A percentile compares a stretch with the other conserved stretches of the same genome.
Conservation (phyloP, 2,888 invertebrate genomes). For the Rhodophaea formosa region DNA sequence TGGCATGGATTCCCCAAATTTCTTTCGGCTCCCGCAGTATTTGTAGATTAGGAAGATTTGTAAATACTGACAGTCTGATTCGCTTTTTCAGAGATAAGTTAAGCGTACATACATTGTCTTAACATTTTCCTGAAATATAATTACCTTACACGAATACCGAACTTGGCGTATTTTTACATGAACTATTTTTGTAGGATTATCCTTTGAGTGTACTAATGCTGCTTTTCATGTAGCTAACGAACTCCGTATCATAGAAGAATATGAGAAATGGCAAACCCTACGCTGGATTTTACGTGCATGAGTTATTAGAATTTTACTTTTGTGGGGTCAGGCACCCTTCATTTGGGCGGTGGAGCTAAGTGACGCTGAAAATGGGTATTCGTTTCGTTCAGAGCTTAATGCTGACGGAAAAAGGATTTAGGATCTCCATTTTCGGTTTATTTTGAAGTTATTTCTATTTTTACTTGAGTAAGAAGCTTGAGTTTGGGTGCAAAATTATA, state of each 20-base stretch:
- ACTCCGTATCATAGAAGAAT: conserved; percentile 36
- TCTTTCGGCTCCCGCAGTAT: too few species aligned
- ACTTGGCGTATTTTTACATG: conserved; percentile 3
- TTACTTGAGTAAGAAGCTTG: too few species aligned
- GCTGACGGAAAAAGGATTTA: conserved; percentile 4
- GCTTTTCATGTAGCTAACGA: conserved; percentile 51
- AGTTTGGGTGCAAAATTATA: too few species aligned
- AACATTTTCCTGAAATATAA: too few species aligned
- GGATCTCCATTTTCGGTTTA: background rate
- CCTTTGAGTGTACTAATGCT: conserved; percentile 49
- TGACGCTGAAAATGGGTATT: conserved; percentile 10
- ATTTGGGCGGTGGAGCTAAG: conserved; percentile 9
- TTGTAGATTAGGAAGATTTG: too few species aligned
- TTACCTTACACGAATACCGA: too few species aligned
- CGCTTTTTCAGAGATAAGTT: too few species aligned
- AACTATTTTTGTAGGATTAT: conserved; percentile 36
- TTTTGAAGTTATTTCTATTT: too few species aligned
- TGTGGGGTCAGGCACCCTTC: background rate
- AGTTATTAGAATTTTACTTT: conserved; percentile 7
- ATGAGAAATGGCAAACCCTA: conserved; percentile 21
- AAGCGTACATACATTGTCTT: too few species aligned
- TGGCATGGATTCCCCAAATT: too few species aligned
- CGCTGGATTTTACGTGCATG: background rate
- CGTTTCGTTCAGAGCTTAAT: conserved; percentile 6
- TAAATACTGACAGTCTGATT: too few species aligned